These are phyloP conservation scores for Smithornis capensis DNA, from an alignment of 2,113 vertebrate genomes.

Conservation along the genomic window DNA sequence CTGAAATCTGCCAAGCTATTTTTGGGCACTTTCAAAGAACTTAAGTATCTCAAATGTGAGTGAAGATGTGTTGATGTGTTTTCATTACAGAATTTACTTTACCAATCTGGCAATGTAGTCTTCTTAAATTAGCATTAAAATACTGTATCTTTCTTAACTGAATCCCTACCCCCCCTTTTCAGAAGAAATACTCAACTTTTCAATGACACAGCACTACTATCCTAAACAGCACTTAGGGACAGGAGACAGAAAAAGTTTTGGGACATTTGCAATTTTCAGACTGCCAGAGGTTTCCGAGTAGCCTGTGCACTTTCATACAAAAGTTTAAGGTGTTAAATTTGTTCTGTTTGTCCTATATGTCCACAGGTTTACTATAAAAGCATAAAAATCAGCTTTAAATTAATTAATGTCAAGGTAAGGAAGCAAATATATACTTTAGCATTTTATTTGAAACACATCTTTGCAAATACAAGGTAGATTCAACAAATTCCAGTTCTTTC, in stretches of 20 bases:
- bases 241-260: not conserved
- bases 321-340: not conserved
- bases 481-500: not conserved
- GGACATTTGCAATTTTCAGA: not conserved
- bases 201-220: not conserved
- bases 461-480: not conserved
- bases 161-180: not conserved
- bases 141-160: not conserved
- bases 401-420: not conserved
- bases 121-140: not conserved
- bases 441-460: not conserved
- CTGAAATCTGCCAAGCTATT: conserved; percentile 58
- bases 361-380: not conserved
- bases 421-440: not conserved
- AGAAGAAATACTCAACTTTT: not conserved
- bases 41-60: not conserved
- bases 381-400: not conserved
- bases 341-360: not conserved
- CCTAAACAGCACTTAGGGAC: not conserved
- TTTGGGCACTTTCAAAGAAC: conserved; percentile 56
- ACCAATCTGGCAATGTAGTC: not conserved
- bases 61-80: conserved; percentile 7
- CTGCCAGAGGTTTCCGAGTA: rapidly evolving
- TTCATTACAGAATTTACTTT: not conserved
- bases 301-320: not conserved